A percentile compares a stretch with the other conserved stretches of the same genome.
Conservation (phyloP, 2,797 vertebrate species). For the Lepus townsendii region DNA sequence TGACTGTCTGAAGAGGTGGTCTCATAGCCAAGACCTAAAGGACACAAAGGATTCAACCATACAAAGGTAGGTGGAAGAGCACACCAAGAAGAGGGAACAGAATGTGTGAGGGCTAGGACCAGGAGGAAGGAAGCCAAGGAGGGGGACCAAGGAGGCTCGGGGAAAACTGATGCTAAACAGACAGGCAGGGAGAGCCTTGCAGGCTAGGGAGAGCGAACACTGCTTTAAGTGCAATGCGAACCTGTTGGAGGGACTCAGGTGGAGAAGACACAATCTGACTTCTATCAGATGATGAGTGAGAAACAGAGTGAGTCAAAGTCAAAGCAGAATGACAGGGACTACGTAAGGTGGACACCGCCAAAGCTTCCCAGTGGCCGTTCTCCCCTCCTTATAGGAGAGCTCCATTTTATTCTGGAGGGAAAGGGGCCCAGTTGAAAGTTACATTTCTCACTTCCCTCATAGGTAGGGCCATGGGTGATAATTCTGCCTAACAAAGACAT, state of each 20-base stretch:
- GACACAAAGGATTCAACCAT: background rate
- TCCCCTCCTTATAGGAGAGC: background rate
- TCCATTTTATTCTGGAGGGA: background rate
- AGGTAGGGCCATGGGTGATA: background rate
- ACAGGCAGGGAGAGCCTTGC: background rate
- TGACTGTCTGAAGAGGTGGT: background rate
- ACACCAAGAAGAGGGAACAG: background rate
- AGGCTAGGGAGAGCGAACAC: too few relatives aligned
- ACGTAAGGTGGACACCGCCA: background rate
- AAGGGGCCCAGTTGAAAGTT: background rate
- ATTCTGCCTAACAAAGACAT: background rate
- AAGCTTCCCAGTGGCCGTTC: background rate
- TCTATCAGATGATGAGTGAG: background rate
- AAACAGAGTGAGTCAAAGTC: background rate
- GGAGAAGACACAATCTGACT: background rate
- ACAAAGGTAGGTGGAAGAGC: too few relatives aligned
- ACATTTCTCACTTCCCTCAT: background rate
- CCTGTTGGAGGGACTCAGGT: background rate
- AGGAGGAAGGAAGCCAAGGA: too few relatives aligned
- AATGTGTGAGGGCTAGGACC: background rate
- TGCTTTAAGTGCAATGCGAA: background rate
- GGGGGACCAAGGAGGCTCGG: accelerated
- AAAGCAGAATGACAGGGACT: background rate
- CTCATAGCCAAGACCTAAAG: background rate
- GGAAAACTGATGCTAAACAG: accelerated